phyloP scores from a whole-genome alignment of 2,888 invertebrate genomes.

The Steinernema hermaphroditum region DNA sequence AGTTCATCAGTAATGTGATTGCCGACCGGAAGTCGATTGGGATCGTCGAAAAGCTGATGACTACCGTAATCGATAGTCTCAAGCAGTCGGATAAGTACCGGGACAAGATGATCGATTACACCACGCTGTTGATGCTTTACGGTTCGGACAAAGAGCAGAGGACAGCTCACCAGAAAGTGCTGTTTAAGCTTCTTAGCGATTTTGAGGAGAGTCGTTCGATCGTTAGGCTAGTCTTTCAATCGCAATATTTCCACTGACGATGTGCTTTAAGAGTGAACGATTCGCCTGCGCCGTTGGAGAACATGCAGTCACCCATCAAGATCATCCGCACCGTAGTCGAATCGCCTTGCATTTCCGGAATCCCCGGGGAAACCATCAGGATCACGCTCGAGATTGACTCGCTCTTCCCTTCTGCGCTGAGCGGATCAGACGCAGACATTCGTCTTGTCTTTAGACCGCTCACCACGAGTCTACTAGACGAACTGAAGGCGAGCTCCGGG shows the following conservation, averaged over 20 bases:
- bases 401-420: background rate
- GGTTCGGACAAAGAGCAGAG: background rate
- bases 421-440: constrained; percentile 19
- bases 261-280: background rate
- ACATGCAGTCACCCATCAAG: background rate
- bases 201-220: background rate
- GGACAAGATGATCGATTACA: constrained; percentile 13
- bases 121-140: background rate
- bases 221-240: too few species aligned
- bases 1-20: constrained; percentile 7
- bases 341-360: background rate
- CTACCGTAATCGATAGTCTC: background rate
- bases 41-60: background rate
- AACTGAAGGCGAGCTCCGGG: constrained; percentile 35
- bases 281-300: background rate
- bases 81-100: background rate
- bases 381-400: constrained; percentile 9
- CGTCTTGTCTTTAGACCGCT: constrained; percentile 21
- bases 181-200: background rate
- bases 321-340: background rate
- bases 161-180: background rate
- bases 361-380: background rate
- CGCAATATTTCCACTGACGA: too few species aligned
- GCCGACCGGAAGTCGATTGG: background rate
- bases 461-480: background rate